Base-by-base conservation (phyloP, 2,797 vertebrate species). In the Perdix hodgsoniae region DNA sequence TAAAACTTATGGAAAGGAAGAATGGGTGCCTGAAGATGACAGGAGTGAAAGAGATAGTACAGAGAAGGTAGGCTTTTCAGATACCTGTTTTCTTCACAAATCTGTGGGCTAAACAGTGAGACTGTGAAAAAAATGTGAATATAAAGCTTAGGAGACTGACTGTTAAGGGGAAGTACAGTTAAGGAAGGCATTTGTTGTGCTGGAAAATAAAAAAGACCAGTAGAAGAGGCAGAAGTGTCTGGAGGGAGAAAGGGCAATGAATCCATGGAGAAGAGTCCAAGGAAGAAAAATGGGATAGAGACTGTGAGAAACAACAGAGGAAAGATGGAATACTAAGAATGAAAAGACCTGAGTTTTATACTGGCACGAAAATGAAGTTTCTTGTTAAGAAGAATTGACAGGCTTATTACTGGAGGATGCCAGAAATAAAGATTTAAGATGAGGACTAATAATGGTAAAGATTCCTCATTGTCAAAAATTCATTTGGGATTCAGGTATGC, bases 341-440 rank as follows among this genome's bases (percentile, higher is more conserved):
- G 56, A 35, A 80, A 74, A 11, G 22, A 70, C 29, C 7, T 14
- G 42, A 61, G 8, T 63, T 83, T 81, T 72, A 54, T 6, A 54
- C 15, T 18, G 33, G 5, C 42, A 63, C 21, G 45, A 79, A 90
- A 70, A 66, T 24, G 35, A n/a, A 88, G 27, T 39, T 69, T 77
- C 63, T 88, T 90, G 45, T 81, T 77, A 59, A 76, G 47, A 59
- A 31, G 29, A 75, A 31, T 50, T 50, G 50, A 86, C 73, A 23
- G 21, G 9, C 69, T 70, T 89, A 29, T 81, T 64, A 66, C 52
- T 80, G 72, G 33, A 18, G 11, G 87, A 44, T 90, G 13, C 16
- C 54, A 72, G 42, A 86, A 91, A 81, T 80, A 87, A 81, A 78
- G 73, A 37, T 69, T 83, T 91, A 66, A 45, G 17, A 57, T 71